Conservation (phyloP, 1,140 invertebrate genomes). For the Anastrepha obliqua region DNA sequence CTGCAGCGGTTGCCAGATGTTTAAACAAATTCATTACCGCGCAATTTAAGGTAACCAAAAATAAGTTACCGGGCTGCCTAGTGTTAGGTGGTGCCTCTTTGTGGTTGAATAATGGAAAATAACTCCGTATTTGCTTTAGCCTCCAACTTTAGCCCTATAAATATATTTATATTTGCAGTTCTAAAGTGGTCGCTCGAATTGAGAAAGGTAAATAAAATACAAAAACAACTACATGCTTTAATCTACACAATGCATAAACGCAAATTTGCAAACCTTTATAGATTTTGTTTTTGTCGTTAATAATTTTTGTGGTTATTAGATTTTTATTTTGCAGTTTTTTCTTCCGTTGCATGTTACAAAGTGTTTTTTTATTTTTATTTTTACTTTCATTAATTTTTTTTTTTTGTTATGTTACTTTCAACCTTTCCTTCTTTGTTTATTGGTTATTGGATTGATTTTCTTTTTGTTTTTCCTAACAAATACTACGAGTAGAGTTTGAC, state of each 20-base stretch:
- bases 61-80: no score
- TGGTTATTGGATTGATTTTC: slow-evolving; percentile 11
- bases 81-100: no score
- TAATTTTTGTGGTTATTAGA: neutral
- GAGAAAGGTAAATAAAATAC: neutral
- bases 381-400: neutral
- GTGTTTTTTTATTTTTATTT: no score
- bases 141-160: no score
- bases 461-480: neutral
- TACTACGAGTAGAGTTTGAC: slow-evolving; percentile 21
- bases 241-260: neutral
- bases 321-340: neutral
- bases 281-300: neutral
- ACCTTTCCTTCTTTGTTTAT: neutral
- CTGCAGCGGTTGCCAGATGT: no score
- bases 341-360: no score
- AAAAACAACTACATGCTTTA: neutral
- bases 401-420: slow-evolving; percentile 11
- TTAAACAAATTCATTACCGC: no score
- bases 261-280: neutral
- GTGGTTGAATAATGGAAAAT: no score
- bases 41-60: no score
- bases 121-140: no score
- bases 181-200: neutral
- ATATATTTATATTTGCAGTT: neutral